Evolutionary conservation across 2,888 invertebrate species (phyloP), one percentile per base, ranked within the genome.

Genomic region (Hypena proboscidalis): DNA sequence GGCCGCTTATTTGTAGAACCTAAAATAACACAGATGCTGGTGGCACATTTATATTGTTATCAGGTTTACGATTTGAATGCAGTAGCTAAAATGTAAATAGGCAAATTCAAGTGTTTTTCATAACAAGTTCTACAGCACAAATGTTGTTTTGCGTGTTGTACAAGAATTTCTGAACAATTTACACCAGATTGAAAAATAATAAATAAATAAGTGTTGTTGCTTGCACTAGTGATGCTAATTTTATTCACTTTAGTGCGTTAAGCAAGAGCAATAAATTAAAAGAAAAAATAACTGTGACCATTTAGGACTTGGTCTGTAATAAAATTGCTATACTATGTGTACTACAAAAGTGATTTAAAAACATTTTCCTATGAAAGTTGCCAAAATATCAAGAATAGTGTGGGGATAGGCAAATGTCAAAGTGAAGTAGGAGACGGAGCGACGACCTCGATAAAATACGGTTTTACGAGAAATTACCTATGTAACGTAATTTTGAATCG

Each of bases 391-490:
- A 35, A 9, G 15, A 43, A 61, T 46, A 56, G 61, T 44, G 19
- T 9, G 21, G 35, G 34, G 37, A 42, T 44, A 45, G 31, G 17
- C 34, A 27, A 43, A 53, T 43, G 61, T 70, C 63, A 58, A 58
- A 61, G 57, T 59, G 46, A 57, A 56, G 58, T 59, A 48, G 63
- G 58, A 64, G 47, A 39, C 43, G 51, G 54, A 43, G 57, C 55
- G 53, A 49, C 46, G 43, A 48, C 54, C 59, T 57, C 70, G 61
- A 33, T 76, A 75, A 79, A 79, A 69, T 59, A 66, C 62, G 67
- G 70, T 77, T 77, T 79, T 77, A 79, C 70, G 78, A 69, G 70
- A 67, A 77, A 77, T 77, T 79, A 75, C 67, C 40, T 45, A 62
- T 72, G 72, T 78, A 77, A 79, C 70, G 51, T 64, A 73, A 77